Conservation (phyloP, 1,140 invertebrate species). For the Bombus waltoni region DNA sequence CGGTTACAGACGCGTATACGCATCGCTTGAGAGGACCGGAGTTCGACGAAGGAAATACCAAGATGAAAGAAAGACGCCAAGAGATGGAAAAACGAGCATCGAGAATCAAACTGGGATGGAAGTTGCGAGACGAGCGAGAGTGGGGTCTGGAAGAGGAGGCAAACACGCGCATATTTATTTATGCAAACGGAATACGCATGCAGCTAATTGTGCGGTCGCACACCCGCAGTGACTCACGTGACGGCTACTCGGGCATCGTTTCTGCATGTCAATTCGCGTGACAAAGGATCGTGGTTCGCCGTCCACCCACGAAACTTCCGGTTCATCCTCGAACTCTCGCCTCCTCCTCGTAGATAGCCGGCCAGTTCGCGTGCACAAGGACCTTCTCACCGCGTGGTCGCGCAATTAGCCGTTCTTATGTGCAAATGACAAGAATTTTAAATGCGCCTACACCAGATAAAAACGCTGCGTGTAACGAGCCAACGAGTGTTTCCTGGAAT, state of each 20-base stretch:
- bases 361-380: slow-evolving; percentile 36
- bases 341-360: not conserved
- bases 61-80: slow-evolving; percentile 9
- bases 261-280: slow-evolving; percentile 67
- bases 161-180: slow-evolving; percentile 73
- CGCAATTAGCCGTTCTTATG: slow-evolving; percentile 64
- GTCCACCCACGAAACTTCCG: slow-evolving; percentile 68
- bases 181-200: slow-evolving; percentile 75
- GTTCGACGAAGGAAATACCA: not conserved
- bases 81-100: slow-evolving; percentile 11
- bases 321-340: slow-evolving; percentile 30
- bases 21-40: not conserved
- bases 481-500: slow-evolving; percentile 42
- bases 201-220: slow-evolving; percentile 74
- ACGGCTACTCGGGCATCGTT: slow-evolving; percentile 54
- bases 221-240: slow-evolving; percentile 71
- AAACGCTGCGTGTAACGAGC: not conserved
- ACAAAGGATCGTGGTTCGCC: slow-evolving; percentile 59
- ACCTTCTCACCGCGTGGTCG: slow-evolving; percentile 31
- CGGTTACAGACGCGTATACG: not conserved
- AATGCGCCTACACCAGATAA: slow-evolving; percentile 38
- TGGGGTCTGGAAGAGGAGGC: not conserved
- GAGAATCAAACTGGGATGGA: not conserved
- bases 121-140: not conserved
- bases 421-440: slow-evolving; percentile 66